These are phyloP conservation scores for Petrophora chlorosata DNA, from an alignment of 2,888 invertebrate genomes.

Conservation along the genomic window DNA sequence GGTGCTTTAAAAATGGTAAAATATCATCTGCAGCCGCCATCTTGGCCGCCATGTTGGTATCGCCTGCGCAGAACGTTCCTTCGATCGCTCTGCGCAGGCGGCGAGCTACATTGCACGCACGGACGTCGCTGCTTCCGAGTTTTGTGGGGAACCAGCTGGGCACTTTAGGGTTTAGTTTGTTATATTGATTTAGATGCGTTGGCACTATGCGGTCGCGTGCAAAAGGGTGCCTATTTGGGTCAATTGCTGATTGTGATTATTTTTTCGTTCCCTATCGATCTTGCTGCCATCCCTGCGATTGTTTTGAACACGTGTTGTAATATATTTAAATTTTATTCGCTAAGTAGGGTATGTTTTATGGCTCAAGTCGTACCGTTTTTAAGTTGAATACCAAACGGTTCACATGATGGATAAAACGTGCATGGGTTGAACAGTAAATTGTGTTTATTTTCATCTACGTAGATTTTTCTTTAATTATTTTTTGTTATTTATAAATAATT, in stretches of 20 bases:
- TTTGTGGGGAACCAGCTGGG: conserved; percentile 6
- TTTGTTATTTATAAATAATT: no score
- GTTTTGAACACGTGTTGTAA: conserved; percentile 3
- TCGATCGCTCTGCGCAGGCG: conserved; percentile 15
- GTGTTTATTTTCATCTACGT: no score
- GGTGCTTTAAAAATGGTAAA: conserved; percentile 26
- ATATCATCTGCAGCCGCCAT: conserved; percentile 19
- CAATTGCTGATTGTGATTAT: conserved; percentile 35
- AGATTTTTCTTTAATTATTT: no score
- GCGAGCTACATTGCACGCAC: conserved; percentile 5
- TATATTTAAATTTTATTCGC: neutral
- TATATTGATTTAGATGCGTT: conserved; percentile 32
- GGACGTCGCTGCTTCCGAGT: conserved; percentile 7
- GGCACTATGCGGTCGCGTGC: conserved; percentile 31
- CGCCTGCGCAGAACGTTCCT: conserved; percentile 16
- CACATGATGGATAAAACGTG: no score
- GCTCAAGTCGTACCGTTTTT: no score
- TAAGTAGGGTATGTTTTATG: no score
- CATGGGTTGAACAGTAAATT: no score
- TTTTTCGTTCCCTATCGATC: conserved; percentile 23
- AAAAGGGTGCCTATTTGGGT: conserved; percentile 36
- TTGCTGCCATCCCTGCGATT: conserved; percentile 3
- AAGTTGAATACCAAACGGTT: no score
- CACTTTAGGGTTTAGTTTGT: conserved; percentile 23
- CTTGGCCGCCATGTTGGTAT: conserved; percentile 9